Evolutionary conservation across 2,113 vertebrate species (phyloP).

Genomic region (Chiloscyllium plagiosum): DNA sequence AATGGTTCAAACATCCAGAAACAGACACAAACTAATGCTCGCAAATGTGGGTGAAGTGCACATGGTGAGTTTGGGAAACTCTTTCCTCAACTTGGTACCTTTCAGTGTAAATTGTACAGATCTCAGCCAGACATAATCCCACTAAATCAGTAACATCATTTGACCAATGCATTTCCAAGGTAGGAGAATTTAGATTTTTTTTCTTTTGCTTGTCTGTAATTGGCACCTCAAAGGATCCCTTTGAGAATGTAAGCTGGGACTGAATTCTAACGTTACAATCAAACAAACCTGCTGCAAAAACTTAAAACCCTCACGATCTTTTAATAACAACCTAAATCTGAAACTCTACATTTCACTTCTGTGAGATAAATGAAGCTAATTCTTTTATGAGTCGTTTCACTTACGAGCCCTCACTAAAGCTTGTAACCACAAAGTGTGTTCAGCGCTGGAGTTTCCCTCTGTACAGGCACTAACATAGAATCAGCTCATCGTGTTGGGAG

Average conservation of each 20-base stretch:
- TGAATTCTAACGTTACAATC: not conserved
- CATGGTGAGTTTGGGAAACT: not conserved
- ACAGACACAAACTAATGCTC: not conserved
- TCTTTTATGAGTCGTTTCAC: not conserved
- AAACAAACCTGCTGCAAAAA: not conserved
- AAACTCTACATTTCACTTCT: not conserved
- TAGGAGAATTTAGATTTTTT: not conserved
- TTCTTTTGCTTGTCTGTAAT: not conserved
- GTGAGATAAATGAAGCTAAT: not conserved
- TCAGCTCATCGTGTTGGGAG: not conserved
- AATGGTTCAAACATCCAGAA: not conserved
- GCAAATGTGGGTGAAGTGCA: too few relatives aligned
- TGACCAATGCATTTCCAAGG: not conserved
- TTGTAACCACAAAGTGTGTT: not conserved
- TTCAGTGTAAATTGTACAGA: not conserved
- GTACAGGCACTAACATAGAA: not conserved
- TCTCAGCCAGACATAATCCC: not conserved
- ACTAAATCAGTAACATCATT: not conserved
- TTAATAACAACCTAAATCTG: not conserved
- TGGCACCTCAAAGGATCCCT: not conserved
- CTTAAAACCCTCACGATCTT: not conserved
- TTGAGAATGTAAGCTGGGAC: not conserved
- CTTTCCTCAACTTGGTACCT: not conserved
- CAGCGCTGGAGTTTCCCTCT: not conserved
- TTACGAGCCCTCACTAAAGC: not conserved